Evolutionary conservation across 1,140 invertebrate species (phyloP).

Genomic region (Drosophila trapezifrons): DNA sequence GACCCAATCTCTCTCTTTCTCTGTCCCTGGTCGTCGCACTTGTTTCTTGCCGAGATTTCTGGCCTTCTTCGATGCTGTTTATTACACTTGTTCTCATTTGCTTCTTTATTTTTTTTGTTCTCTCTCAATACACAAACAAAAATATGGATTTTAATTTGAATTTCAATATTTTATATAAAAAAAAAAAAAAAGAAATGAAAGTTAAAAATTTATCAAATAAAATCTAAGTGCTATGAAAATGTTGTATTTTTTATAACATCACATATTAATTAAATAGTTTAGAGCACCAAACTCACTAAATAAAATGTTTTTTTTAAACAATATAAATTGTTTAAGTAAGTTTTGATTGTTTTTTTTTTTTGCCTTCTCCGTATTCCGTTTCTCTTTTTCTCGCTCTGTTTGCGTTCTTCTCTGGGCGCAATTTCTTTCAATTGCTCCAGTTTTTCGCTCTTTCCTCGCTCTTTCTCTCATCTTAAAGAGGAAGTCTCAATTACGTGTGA

Average conservation of each 20-base stretch:
- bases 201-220: neutral
- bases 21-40: too few relatives aligned
- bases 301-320: too few relatives aligned
- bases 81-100: neutral
- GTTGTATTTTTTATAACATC: too few relatives aligned
- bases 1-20: neutral
- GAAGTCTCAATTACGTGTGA: constrained; percentile 76
- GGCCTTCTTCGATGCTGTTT: neutral
- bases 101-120: neutral
- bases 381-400: constrained; percentile 33
- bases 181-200: too few relatives aligned
- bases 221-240: too few relatives aligned
- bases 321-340: constrained; percentile 1
- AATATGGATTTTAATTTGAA: too few relatives aligned
- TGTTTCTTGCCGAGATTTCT: constrained; percentile 34
- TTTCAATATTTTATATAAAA: too few relatives aligned
- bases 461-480: constrained; percentile 52
- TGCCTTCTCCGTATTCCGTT: neutral
- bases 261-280: too few relatives aligned
- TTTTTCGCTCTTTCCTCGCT: constrained; percentile 35
- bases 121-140: neutral
- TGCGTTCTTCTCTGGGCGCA: constrained; percentile 43
- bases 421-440: constrained; percentile 76
- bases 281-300: too few relatives aligned
- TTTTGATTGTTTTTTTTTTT: neutral